Percentiles rank a stretch among this genome's conserved stretches.
Evolutionary conservation across 2,888 invertebrate species (phyloP).

Genomic region (Blastobasis adustella): DNA sequence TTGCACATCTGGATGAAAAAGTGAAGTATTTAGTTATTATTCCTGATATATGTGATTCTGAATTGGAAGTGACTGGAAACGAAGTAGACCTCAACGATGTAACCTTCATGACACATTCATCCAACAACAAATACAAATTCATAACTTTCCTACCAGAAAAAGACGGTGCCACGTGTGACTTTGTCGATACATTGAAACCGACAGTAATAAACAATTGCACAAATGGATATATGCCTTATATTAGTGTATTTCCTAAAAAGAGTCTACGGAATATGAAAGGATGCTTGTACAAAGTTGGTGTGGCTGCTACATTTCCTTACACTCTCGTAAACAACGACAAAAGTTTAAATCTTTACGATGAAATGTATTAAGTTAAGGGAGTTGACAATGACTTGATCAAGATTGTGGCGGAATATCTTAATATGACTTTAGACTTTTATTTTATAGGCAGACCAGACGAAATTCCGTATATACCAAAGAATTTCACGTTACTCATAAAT

Average conservation of each 20-base stretch:
- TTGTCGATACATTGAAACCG: no score
- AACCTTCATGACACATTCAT: no score
- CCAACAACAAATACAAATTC: no score
- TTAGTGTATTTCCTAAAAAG: slow-evolving; percentile 27
- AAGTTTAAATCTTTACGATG: slow-evolving; percentile 28
- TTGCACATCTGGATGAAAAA: no score
- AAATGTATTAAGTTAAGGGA: slow-evolving; percentile 24
- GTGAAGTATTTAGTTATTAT: no score
- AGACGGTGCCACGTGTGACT: no score
- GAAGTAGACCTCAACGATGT: no score
- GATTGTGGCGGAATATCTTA: slow-evolving; percentile 40
- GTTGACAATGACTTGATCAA: slow-evolving; percentile 47
- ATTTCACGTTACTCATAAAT: slow-evolving; percentile 39
- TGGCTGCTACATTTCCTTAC: slow-evolving; percentile 41
- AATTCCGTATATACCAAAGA: slow-evolving; percentile 21
- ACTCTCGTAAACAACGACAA: slow-evolving; percentile 26
- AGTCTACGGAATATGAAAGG: slow-evolving; percentile 34
- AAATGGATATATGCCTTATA: slow-evolving; percentile 20
- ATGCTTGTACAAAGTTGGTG: slow-evolving; percentile 43
- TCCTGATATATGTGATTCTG: no score
- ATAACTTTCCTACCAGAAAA: no score
- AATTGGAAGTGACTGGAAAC: no score
- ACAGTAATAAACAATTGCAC: no score
- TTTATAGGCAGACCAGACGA: slow-evolving; percentile 28
- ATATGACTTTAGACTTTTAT: slow-evolving; percentile 35